Conservation (phyloP, 1,140 invertebrate genomes). For the Cotesia chilonis region DNA sequence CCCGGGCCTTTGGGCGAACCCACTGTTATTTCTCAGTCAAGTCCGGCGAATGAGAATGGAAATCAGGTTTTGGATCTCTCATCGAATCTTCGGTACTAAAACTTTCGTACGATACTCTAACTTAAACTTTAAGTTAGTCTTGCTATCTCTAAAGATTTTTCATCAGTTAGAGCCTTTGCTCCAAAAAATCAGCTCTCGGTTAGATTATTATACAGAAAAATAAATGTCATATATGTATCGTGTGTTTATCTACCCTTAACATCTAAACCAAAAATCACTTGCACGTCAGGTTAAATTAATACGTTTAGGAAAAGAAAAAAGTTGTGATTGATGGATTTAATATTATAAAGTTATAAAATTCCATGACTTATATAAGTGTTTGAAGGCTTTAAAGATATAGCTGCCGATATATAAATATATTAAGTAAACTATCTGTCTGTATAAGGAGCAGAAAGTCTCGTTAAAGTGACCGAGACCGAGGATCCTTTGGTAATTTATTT, state of each 20-base stretch:
- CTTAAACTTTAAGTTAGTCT: neutral
- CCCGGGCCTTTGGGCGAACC: conserved; percentile 22
- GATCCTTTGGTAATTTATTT: conserved; percentile 21
- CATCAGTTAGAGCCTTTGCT: neutral
- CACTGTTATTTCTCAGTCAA: conserved; percentile 15
- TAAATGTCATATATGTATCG: too few species aligned
- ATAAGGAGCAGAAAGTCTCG: neutral
- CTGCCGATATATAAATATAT: too few species aligned
- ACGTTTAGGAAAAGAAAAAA: too few species aligned
- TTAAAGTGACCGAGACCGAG: neutral
- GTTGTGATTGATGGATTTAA: too few species aligned
- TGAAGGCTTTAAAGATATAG: too few species aligned
- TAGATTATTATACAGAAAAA: too few species aligned
- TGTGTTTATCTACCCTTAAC: too few species aligned
- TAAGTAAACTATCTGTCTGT: neutral
- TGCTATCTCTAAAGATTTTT: too few species aligned
- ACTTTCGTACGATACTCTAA: conserved; percentile 44
- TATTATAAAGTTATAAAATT: conserved; percentile 5
- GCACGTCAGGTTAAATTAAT: too few species aligned
- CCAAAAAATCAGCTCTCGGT: too few species aligned
- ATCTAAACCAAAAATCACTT: too few species aligned
- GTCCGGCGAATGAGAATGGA: conserved; percentile 33
- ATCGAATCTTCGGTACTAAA: conserved; percentile 40
- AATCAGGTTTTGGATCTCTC: conserved; percentile 50
- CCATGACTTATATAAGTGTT: too few species aligned